phyloP scores from a whole-genome alignment of 2,888 invertebrate species.

The Amphipoea oculea region DNA sequence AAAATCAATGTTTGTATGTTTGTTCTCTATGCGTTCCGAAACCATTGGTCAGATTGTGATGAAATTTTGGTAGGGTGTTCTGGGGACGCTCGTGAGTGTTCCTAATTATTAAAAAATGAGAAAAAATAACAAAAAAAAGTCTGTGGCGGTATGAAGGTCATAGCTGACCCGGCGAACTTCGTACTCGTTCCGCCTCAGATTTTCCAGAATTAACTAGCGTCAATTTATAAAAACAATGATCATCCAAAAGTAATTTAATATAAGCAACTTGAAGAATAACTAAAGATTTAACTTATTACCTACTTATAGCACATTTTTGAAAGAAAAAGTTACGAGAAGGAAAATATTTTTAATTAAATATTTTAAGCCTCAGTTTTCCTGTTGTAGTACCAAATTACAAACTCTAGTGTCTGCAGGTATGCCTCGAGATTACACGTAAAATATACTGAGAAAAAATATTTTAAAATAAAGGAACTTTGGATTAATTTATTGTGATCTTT shows the following conservation, averaged over 20 bases:
- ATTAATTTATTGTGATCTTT: neutral
- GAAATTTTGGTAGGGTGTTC: no score
- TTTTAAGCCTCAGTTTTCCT: conserved; percentile 29
- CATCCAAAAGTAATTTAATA: neutral
- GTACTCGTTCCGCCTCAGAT: no score
- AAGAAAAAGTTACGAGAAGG: conserved; percentile 13
- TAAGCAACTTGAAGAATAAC: neutral
- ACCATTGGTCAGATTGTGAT: no score
- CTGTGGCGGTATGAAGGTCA: no score
- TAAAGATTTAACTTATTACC: neutral
- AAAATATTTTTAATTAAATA: conserved; percentile 49
- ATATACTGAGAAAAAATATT: conserved; percentile 4
- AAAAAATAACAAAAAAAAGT: no score
- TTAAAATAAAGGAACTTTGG: neutral
- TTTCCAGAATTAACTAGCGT: no score
- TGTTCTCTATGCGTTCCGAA: no score
- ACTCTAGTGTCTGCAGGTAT: conserved; percentile 7
- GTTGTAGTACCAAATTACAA: conserved; percentile 33
- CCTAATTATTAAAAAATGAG: no score
- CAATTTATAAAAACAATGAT: neutral
- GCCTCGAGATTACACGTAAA: conserved; percentile 7
- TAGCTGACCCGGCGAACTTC: no score
- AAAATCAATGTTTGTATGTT: no score
- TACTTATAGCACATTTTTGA: conserved; percentile 8
- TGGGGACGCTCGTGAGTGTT: no score